Conservation (phyloP, 2,888 invertebrate species). For the Andrena bicolor region DNA sequence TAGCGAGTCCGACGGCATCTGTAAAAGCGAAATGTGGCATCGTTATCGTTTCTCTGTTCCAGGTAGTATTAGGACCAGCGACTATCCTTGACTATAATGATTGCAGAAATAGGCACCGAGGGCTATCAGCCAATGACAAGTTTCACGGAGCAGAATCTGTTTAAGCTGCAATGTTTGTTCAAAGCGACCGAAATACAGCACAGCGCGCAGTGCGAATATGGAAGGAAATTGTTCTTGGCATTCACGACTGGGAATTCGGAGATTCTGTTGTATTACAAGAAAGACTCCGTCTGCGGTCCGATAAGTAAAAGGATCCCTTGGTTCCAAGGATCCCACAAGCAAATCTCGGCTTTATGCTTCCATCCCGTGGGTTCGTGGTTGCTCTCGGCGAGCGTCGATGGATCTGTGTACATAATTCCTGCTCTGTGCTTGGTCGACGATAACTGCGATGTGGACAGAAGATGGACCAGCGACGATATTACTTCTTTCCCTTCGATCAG, state of each 20-base stretch:
- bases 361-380: conserved; percentile 94
- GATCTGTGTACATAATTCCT: conserved; percentile 88
- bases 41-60: conserved; percentile 21
- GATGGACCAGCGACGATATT: conserved; percentile 87
- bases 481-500: conserved; percentile 85
- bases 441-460: conserved; percentile 85
- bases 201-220: conserved; percentile 79
- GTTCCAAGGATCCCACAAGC: conserved; percentile 80
- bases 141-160: conserved; percentile 72
- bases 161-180: conserved; percentile 81
- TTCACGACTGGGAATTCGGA: conserved; percentile 79
- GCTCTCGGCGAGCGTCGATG: conserved; percentile 86
- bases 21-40: background rate
- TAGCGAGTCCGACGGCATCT: background rate
- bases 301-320: conserved; percentile 81
- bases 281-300: conserved; percentile 72
- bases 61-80: conserved; percentile 43
- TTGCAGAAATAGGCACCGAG: conserved; percentile 49
- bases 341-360: conserved; percentile 88
- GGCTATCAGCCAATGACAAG: conserved; percentile 55
- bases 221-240: conserved; percentile 78
- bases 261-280: conserved; percentile 80
- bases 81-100: conserved; percentile 42
- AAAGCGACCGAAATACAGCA: conserved; percentile 78
- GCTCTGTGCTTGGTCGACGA: conserved; percentile 87